Percentiles rank a stretch among this genome's conserved stretches.
phyloP scores from a whole-genome alignment of 2,888 invertebrate species.

The Stenodema calcarata region DNA sequence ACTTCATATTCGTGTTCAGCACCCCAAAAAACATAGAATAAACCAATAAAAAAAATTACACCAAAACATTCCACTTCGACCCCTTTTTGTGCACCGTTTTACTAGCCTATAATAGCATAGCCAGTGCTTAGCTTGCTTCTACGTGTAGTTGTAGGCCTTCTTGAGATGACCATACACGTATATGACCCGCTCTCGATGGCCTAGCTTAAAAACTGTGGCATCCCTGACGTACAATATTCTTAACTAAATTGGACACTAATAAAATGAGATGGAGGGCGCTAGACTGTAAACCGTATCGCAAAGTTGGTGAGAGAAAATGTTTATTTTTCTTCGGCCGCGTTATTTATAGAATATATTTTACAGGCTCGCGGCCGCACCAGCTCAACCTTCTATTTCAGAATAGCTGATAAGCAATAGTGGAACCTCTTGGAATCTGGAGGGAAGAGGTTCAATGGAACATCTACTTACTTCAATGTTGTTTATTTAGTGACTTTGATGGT shows the following conservation, averaged over 20 bases:
- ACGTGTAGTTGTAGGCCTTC: no score
- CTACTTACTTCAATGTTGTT: not conserved
- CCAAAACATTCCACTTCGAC: no score
- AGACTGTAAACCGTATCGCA: not conserved
- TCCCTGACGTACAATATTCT: no score
- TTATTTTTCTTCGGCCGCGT: constrained; percentile 12
- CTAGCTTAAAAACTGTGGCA: no score
- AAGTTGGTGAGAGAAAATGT: constrained; percentile 6
- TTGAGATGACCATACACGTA: no score
- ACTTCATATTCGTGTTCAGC: no score
- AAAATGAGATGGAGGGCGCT: not conserved
- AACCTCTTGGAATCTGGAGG: not conserved
- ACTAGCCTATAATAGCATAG: no score
- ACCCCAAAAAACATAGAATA: no score
- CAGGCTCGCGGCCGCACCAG: constrained; percentile 8
- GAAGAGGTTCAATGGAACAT: not conserved
- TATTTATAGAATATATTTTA: constrained; percentile 34
- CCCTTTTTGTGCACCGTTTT: no score
- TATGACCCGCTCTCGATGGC: no score
- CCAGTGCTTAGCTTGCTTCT: no score
- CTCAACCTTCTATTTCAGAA: not conserved
- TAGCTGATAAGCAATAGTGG: not conserved
- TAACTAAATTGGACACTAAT: not conserved
- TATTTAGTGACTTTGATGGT: not conserved
- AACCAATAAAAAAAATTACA: no score